Conservation (phyloP, 2,113 vertebrate genomes). For the Corythoichthys haematopterus region DNA sequence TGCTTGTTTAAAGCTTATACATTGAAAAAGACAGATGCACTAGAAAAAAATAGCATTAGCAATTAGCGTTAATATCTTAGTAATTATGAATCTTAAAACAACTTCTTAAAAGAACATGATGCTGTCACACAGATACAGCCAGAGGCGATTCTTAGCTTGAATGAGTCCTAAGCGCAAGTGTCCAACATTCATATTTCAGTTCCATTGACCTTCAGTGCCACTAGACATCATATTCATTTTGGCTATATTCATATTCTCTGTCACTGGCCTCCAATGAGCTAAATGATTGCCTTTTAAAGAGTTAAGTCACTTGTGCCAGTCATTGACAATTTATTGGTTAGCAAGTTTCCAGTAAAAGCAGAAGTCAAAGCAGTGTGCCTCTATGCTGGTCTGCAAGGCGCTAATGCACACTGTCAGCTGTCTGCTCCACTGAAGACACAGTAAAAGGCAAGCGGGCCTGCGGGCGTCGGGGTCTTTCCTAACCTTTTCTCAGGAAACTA, state of each 20-base stretch:
- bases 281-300: neutral
- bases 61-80: neutral
- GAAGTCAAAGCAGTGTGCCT: neutral
- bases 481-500: slow-evolving; percentile 44
- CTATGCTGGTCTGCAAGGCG: neutral
- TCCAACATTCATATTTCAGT: no score
- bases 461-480: slow-evolving; percentile 31
- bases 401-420: slow-evolving; percentile 32
- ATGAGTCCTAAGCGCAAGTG: no score
- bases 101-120: neutral
- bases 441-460: slow-evolving; percentile 11
- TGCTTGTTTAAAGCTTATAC: neutral
- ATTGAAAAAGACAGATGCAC: neutral
- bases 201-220: no score
- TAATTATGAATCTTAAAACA: neutral
- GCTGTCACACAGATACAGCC: neutral
- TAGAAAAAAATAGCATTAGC: neutral
- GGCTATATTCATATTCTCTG: no score
- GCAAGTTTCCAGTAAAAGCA: neutral
- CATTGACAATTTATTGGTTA: neutral
- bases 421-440: slow-evolving; percentile 25
- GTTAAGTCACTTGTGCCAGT: neutral
- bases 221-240: no score
- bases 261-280: no score
- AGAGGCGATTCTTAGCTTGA: no score